A percentile compares a stretch with the other conserved stretches of the same genome.
phyloP scores from a whole-genome alignment of 2,888 invertebrate genomes.

The Helleia helle region DNA sequence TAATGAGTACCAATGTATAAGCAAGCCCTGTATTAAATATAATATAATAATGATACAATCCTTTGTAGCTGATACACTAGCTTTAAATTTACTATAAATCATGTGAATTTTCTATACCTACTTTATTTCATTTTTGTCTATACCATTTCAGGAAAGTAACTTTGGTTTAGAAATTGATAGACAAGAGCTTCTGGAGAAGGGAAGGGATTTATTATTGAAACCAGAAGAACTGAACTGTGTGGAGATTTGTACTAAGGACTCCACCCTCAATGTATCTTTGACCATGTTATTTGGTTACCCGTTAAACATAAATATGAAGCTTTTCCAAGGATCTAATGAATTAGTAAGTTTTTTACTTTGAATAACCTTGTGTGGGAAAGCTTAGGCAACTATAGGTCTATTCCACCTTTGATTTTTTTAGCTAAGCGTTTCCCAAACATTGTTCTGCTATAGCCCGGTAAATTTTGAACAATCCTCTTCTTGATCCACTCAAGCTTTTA shows the following conservation, averaged over 20 bases:
- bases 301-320: slow-evolving; percentile 31
- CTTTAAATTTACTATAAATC: no score
- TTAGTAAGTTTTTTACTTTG: slow-evolving; percentile 32
- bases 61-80: no score
- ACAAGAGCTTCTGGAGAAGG: slow-evolving; percentile 34
- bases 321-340: slow-evolving; percentile 36
- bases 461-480: no score
- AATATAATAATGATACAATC: no score
- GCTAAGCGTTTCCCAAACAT: no score
- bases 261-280: slow-evolving; percentile 28
- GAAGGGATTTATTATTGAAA: slow-evolving; percentile 33
- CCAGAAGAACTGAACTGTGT: slow-evolving; percentile 33
- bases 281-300: slow-evolving; percentile 33
- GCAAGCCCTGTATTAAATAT: no score
- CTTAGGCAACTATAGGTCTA: not conserved
- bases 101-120: no score
- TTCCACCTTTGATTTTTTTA: no score
- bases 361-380: not conserved
- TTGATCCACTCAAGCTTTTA: no score
- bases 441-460: no score
- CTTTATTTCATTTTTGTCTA: not conserved
- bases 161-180: slow-evolving; percentile 34
- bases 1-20: no score
- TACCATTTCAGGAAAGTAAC: slow-evolving; percentile 39
- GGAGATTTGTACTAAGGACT: slow-evolving; percentile 22